A percentile compares a stretch with the other conserved stretches of the same genome.
These are phyloP conservation scores for Physella acuta DNA, from an alignment of 1,140 invertebrate genomes.

Conservation along the genomic window DNA sequence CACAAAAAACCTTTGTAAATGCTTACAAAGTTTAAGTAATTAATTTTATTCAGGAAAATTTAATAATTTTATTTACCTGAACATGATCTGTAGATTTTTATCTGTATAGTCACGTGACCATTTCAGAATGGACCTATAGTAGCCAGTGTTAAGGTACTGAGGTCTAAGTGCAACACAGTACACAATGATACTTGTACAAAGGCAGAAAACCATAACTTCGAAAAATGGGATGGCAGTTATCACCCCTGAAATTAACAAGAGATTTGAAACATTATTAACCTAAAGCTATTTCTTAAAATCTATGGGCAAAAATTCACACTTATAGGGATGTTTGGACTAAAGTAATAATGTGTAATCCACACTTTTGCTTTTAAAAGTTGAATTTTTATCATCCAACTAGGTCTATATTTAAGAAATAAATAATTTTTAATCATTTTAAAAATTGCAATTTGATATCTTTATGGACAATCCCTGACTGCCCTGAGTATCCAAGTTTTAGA, in stretches of 20 bases:
- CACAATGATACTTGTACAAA: slow-evolving; percentile 39
- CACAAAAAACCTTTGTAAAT: no score
- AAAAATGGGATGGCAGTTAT: slow-evolving; percentile 38
- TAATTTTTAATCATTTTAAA: no score
- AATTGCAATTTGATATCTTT: no score
- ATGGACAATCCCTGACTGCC: no score
- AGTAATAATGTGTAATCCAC: neutral
- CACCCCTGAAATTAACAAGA: neutral
- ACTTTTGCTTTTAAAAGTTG: neutral
- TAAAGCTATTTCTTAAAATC: neutral
- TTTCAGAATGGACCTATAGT: slow-evolving; percentile 45
- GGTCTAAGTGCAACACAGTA: slow-evolving; percentile 43
- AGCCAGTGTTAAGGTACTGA: slow-evolving; percentile 38
- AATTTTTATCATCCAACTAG: neutral
- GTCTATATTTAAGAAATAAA: neutral
- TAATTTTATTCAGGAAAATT: no score
- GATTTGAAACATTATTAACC: neutral
- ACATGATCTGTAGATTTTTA: slow-evolving; percentile 32
- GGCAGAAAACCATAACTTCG: slow-evolving; percentile 42
- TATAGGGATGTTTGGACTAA: neutral
- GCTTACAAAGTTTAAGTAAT: no score
- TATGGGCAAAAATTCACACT: neutral
- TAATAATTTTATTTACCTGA: no score
- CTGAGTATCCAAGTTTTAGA: no score
- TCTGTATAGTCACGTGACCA: slow-evolving; percentile 51